Base-by-base conservation (phyloP, 1,140 invertebrate genomes). In the Lethrus apterus region DNA sequence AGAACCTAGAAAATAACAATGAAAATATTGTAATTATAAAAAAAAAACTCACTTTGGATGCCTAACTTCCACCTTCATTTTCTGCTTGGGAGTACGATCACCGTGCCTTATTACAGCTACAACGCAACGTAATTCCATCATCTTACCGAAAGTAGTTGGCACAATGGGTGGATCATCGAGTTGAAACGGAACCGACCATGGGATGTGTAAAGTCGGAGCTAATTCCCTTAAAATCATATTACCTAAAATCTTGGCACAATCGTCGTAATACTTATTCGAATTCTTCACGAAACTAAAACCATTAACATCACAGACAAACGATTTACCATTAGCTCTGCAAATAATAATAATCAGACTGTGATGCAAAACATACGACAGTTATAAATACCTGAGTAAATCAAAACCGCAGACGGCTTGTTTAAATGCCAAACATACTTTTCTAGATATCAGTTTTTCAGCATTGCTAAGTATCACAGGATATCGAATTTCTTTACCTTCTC, bases 251-350 rank as follows among this genome's bases (percentile, higher is more conserved):
- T 96, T 95, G 4, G 95, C 93, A 70, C 93, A 98, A 65, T 99
- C 97, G 68, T 99, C 96, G 65, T 99, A 99, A 72, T 99, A 99
- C 66, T 99, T 99, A 63, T 91, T 93, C 0, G 95, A 98, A 67
- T 97, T 99, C 66, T 99, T 99, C 4, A 99, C 97, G 72, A 99
- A 99, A 65, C 93, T 98, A 69, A 99, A 99, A 1, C 97, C 97
- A 73, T 99, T 99, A 0, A 99, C 96, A 74, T 99, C 97, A 71
- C 95, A 99, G 0, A 99, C 97, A 68, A 93, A 99, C 1, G 94
- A 98, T 66, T 94, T 93, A 14, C 95, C 95, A 74, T 95, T 97
- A 13, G 95, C 94, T 63, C 96, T 87, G 65, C 14, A 70, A 71
- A 60, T 52, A 51, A n/a, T 50, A 48, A 53, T 42, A 55, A n/a